Evolutionary conservation across 2,888 invertebrate genomes (phyloP).

Genomic region (Drosophila setosimentum): DNA sequence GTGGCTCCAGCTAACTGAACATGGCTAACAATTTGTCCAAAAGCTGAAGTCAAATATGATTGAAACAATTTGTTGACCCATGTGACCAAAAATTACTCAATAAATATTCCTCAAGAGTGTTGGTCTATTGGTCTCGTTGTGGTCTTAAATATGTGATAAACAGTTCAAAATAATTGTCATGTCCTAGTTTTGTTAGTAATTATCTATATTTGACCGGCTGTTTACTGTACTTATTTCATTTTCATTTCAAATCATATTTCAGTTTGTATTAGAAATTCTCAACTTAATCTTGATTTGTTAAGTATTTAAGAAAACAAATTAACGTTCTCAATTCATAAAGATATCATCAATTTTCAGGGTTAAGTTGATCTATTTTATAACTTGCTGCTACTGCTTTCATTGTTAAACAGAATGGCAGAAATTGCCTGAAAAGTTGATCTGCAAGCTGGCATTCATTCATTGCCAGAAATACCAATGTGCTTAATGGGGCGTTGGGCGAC

Average conservation of each 20-base stretch:
- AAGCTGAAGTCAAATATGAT: constrained; percentile 56
- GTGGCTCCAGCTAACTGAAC: constrained; percentile 39
- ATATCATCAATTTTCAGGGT: constrained; percentile 9
- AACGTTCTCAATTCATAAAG: background rate
- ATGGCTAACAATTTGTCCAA: constrained; percentile 59
- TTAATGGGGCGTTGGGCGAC: constrained; percentile 63
- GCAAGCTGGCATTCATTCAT: constrained; percentile 61
- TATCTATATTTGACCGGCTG: background rate
- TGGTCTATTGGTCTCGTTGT: too few relatives aligned
- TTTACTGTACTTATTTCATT: background rate
- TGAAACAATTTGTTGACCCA: constrained; percentile 53
- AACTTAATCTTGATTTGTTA: background rate
- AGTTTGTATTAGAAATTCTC: background rate
- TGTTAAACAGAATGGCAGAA: constrained; percentile 25
- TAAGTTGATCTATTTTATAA: constrained; percentile 28
- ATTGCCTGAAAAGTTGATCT: constrained; percentile 47
- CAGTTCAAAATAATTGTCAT: background rate
- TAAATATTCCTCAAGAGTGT: constrained; percentile 4
- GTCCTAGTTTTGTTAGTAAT: too few relatives aligned
- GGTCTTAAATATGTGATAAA: background rate
- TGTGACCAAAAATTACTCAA: constrained; percentile 30
- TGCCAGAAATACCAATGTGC: constrained; percentile 43
- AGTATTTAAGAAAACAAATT: background rate
- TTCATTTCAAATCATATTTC: background rate
- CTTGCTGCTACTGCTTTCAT: constrained; percentile 2